Conservation (phyloP, 1,140 invertebrate species). For the Zaprionus lachaisei region DNA sequence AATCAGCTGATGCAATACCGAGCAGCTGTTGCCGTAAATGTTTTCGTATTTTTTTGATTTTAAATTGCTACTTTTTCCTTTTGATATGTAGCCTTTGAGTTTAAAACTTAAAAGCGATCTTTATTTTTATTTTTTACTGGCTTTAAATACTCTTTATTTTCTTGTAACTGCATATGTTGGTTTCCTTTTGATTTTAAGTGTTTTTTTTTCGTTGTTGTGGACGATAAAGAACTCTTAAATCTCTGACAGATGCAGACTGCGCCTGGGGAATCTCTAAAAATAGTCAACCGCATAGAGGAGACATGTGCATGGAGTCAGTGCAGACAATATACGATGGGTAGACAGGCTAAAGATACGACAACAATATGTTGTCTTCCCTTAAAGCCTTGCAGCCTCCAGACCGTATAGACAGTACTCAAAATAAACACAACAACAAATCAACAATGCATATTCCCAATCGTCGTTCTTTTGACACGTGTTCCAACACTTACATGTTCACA, state of each 20-base stretch:
- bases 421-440: constrained; percentile 30
- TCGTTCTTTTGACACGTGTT: constrained; percentile 35
- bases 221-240: constrained; percentile 8
- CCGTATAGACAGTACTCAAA: constrained; percentile 22
- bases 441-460: constrained; percentile 4
- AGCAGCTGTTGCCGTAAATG: constrained; percentile 42
- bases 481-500: constrained; percentile 4
- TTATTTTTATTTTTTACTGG: constrained; percentile 15
- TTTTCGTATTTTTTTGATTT: constrained; percentile 32
- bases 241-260: constrained; percentile 21
- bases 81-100: neutral
- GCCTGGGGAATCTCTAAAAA: constrained; percentile 24
- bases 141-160: neutral
- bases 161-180: constrained; percentile 4
- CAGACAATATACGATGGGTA: constrained; percentile 25
- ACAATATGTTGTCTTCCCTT: neutral
- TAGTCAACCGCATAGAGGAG: constrained; percentile 35
- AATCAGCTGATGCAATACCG: constrained; percentile 63
- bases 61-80: constrained; percentile 25
- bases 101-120: neutral
- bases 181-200: neutral
- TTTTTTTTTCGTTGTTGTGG: neutral
- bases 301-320: constrained; percentile 27
- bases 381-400: neutral
- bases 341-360: neutral